These are phyloP conservation scores for Prionailurus bengalensis DNA, from an alignment of 2,113 vertebrate genomes.

Conservation along the genomic window DNA sequence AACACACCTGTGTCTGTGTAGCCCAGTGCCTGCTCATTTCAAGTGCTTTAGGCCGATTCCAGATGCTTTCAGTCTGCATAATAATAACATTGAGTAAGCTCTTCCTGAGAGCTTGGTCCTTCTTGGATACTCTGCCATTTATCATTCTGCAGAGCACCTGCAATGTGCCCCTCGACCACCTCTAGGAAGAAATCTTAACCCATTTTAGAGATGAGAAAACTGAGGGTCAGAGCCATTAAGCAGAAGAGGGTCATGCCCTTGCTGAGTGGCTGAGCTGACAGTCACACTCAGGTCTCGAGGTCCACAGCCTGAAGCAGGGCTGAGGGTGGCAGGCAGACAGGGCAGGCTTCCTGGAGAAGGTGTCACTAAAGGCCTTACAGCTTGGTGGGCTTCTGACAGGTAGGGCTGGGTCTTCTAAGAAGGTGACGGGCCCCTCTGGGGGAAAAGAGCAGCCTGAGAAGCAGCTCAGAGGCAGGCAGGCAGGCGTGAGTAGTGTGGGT, in stretches of 20 bases:
- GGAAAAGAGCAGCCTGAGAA: background rate
- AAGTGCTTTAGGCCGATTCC: background rate
- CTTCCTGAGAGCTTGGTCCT: background rate
- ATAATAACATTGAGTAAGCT: background rate
- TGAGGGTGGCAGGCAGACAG: background rate
- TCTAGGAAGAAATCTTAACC: background rate
- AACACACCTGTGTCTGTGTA: background rate
- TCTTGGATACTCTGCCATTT: background rate
- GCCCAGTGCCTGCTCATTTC: background rate
- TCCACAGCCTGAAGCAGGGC: background rate
- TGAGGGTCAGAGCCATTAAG: background rate
- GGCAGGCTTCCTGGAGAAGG: background rate
- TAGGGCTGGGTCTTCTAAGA: background rate
- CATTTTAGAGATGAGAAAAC: slow-evolving; percentile 16
- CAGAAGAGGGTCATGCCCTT: background rate
- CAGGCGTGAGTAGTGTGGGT: background rate
- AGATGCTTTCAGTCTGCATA: background rate
- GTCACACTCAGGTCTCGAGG: background rate
- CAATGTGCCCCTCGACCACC: background rate
- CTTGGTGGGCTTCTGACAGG: background rate
- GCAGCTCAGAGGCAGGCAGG: background rate
- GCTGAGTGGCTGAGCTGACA: background rate
- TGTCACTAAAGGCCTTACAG: background rate
- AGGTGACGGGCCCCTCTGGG: background rate
- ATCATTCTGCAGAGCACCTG: background rate